phyloP scores from a whole-genome alignment of 2,888 invertebrate genomes.

The Ecdyonurus torrentis region DNA sequence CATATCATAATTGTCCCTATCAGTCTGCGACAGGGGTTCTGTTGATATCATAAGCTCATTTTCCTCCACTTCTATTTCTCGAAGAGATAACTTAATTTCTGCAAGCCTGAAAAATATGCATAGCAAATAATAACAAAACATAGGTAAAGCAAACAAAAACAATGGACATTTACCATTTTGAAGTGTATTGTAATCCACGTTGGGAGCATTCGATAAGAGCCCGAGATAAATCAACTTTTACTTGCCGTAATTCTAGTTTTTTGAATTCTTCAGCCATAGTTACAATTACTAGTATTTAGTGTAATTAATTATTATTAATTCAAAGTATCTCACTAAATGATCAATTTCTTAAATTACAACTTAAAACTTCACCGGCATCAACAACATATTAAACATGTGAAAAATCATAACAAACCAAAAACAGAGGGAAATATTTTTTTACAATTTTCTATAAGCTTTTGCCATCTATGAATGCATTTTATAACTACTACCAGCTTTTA shows the following conservation, averaged over 20 bases:
- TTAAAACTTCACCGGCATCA: too few species aligned
- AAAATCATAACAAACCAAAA: too few species aligned
- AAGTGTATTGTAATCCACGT: constrained; percentile 60
- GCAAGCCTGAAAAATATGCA: constrained; percentile 38
- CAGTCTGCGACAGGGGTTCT: constrained; percentile 21
- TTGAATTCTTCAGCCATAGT: constrained; percentile 24
- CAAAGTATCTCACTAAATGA: too few species aligned
- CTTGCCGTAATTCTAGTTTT: constrained; percentile 36
- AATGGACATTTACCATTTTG: constrained; percentile 47
- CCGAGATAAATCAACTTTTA: constrained; percentile 44
- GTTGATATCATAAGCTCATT: constrained; percentile 11
- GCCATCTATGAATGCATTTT: too few species aligned
- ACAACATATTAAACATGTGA: too few species aligned
- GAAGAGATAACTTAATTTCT: constrained; percentile 63
- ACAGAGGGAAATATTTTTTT: too few species aligned
- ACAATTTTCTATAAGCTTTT: too few species aligned
- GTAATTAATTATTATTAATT: too few species aligned
- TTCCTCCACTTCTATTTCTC: constrained; percentile 38
- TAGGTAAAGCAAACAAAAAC: background rate
- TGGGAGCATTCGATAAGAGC: constrained; percentile 58
- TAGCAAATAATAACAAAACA: constrained; percentile 5
- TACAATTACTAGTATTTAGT: too few species aligned
- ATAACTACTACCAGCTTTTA: too few species aligned
- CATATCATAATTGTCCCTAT: constrained; percentile 53
- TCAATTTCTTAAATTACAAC: too few species aligned